These are phyloP conservation scores for Pollicipes pollicipes DNA, from an alignment of 1,140 invertebrate species.

Conservation along the genomic window DNA sequence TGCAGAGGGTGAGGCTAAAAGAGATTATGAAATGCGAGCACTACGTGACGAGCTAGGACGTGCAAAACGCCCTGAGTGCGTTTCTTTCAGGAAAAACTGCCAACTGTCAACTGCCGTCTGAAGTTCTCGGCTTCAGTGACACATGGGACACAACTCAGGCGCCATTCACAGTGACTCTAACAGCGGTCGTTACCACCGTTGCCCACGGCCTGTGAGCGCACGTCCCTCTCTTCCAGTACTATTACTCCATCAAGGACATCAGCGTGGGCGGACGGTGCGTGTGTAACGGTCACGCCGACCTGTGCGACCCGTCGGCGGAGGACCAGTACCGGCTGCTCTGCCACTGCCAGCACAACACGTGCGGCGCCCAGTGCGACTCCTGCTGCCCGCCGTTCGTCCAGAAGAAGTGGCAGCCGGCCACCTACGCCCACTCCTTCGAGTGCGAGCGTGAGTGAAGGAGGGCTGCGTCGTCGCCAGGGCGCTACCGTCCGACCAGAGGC, in stretches of 20 bases:
- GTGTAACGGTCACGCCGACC: slow-evolving; percentile 94
- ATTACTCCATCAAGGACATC: slow-evolving; percentile 98
- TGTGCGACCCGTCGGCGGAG: slow-evolving; percentile 54
- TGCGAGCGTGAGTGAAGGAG: slow-evolving; percentile 65
- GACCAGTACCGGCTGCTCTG: slow-evolving; percentile 55
- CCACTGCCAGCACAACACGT: slow-evolving; percentile 88
- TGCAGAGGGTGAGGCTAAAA: no score
- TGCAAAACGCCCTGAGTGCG: no score
- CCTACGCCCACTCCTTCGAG: slow-evolving; percentile 46
- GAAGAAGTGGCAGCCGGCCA: slow-evolving; percentile 77
- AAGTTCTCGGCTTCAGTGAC: no score
- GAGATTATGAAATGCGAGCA: no score
- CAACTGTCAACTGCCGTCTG: no score
- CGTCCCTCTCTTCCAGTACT: slow-evolving; percentile 49
- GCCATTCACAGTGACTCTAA: neutral
- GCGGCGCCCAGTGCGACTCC: slow-evolving; percentile 76
- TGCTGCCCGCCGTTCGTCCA: slow-evolving; percentile 88
- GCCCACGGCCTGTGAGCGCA: no score
- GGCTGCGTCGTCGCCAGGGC: no score
- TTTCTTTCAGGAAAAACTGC: no score
- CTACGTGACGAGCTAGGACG: no score
- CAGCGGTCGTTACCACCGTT: no score
- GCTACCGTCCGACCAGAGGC: no score
- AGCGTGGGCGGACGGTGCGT: slow-evolving; percentile 94
- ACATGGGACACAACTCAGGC: no score